A percentile compares a stretch with the other conserved stretches of the same genome.
Conservation (phyloP, 2,113 vertebrate genomes). For the Australoheros scitulus region DNA sequence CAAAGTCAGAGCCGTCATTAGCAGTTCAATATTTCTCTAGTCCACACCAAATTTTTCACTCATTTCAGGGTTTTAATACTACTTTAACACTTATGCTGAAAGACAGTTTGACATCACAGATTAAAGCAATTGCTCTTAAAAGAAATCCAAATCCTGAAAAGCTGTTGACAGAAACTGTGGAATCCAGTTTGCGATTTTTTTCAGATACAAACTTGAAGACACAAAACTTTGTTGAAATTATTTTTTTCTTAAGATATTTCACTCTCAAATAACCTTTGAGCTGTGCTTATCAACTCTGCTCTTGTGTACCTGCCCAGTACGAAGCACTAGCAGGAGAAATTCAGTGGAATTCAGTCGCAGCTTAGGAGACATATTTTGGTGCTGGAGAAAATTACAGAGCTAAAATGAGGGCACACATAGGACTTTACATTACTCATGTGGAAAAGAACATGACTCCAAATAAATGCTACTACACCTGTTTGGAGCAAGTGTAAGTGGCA, state of each 20-base stretch:
- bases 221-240: neutral
- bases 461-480: neutral
- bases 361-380: neutral
- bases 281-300: neutral
- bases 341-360: neutral
- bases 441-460: neutral
- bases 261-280: neutral
- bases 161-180: neutral
- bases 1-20: conserved; percentile 48
- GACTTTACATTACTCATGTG: no score
- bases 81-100: conserved; percentile 11
- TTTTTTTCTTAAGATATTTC: neutral
- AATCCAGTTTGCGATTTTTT: neutral
- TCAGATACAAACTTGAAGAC: neutral
- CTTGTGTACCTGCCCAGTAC: neutral
- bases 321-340: neutral
- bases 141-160: neutral
- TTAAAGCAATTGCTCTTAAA: conserved; percentile 2
- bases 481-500: neutral
- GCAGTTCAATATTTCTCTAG: conserved; percentile 3
- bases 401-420: neutral
- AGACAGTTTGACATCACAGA: conserved; percentile 6
- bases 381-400: neutral
- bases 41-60: conserved; percentile 8
- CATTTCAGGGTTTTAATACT: neutral